phyloP scores from a whole-genome alignment of 2,888 invertebrate species.

The Orthosia gracilis region DNA sequence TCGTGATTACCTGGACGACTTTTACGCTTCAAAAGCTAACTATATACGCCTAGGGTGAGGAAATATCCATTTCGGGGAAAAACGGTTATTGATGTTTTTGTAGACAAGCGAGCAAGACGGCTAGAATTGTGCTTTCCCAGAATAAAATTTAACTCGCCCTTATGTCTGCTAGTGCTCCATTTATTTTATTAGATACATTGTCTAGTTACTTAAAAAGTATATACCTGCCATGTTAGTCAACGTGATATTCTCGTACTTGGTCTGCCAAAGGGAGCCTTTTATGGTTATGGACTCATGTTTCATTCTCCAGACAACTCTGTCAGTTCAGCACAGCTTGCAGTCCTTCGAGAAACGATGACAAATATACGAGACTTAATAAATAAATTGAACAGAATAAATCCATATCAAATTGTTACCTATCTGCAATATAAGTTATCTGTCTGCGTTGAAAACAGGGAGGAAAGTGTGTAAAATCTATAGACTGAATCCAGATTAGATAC shows the following conservation, averaged over 20 bases:
- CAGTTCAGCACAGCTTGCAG: no score
- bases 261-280: neutral
- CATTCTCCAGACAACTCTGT: neutral
- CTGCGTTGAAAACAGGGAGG: no score
- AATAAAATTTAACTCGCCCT: neutral
- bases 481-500: neutral
- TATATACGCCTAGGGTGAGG: neutral
- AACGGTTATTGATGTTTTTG: slow-evolving; percentile 5
- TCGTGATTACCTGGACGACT: no score
- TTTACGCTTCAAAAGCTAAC: neutral
- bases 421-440: no score
- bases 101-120: neutral
- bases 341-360: no score
- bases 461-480: neutral
- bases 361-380: no score
- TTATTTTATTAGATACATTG: neutral
- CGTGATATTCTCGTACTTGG: no score
- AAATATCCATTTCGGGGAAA: slow-evolving; percentile 16
- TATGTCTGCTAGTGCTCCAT: neutral
- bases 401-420: no score
- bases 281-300: neutral
- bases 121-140: slow-evolving; percentile 2
- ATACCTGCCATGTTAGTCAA: neutral
- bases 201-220: neutral
- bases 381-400: no score